Base-by-base conservation (phyloP, 1,140 invertebrate genomes). In the Notospermus geniculatus region DNA sequence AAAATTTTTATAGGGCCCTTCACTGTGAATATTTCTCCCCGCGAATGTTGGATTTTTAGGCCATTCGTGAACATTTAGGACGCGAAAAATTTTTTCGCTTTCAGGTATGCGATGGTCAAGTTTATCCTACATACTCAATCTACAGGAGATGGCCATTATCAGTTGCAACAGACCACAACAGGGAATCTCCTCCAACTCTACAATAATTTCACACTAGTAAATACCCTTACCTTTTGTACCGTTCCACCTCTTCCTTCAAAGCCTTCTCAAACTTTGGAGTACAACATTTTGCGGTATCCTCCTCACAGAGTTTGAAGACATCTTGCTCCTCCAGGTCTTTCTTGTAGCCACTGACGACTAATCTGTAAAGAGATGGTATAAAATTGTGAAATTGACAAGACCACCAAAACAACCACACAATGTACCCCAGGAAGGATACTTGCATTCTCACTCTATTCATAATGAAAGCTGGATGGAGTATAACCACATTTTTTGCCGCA, bases 231-330 rank as follows among this genome's bases (percentile, higher is more conserved):
- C 57, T 65, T 56, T 66, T 61, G 53, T 63, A 63, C 61, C 64
- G 74, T 36, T 65, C 46, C 13, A 77, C 27, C 67, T 78, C 71
- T 45, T 84, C 78, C 52, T 88, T 83, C 91, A 91, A 95, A 78
- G 91, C 85, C 81, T 91, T 90, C 63, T 95, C 90, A 79, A 96
- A 97, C 52, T 84, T 82, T 13, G 89, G 89, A 54, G 93, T 87
- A 2, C 96, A 87, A 80, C 88, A 87, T 41, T 81, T 82, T 22
- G 93, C 89, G 41, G 87, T 88, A 77, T 98, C 92, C 68, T 89
- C 87, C 2, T 88, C 86, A 71, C 93, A 92, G 74, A 98, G 86
- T 36, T 90, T 87, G 94, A 94, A 98, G 0, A 98, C 78, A 81
- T 98, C 92, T 39, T 85, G 83, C 52, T 86, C 85, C 67, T 89